phyloP scores from a whole-genome alignment of 2,113 vertebrate genomes.

The Thermophis baileyi region DNA sequence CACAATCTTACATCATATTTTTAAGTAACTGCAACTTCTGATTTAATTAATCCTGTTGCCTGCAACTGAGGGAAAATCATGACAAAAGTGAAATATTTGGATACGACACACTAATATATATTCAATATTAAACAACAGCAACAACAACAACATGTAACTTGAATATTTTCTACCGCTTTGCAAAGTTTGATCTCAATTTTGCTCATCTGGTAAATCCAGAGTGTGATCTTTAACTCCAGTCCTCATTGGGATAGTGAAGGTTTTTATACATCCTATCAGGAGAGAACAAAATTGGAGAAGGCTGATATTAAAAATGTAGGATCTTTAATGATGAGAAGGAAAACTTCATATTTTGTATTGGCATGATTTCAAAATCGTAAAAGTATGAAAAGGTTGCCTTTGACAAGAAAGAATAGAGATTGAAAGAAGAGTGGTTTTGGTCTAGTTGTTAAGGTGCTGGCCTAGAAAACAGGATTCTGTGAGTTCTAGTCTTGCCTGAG shows the following conservation, averaged over 20 bases:
- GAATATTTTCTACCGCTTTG: background rate
- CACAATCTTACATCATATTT: background rate
- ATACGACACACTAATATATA: background rate
- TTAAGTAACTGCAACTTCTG: background rate
- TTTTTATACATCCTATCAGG: background rate
- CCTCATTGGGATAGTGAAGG: background rate
- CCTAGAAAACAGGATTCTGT: background rate
- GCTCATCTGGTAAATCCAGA: background rate
- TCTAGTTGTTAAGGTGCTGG: background rate
- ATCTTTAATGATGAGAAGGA: background rate
- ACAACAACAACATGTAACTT: too few species aligned
- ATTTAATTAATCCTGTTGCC: background rate
- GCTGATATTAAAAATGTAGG: background rate
- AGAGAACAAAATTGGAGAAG: background rate
- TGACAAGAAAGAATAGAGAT: background rate
- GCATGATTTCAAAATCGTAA: background rate
- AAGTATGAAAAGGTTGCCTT: background rate
- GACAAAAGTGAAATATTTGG: background rate
- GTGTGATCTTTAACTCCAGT: background rate
- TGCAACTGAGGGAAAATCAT: background rate
- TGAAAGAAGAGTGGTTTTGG: background rate
- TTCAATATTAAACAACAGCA: background rate
- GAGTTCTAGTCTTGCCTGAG: background rate
- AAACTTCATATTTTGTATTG: background rate
- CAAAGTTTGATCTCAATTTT: background rate